phyloP scores from a whole-genome alignment of 1,140 invertebrate species.

The Pseudomyrmex pallidus region DNA sequence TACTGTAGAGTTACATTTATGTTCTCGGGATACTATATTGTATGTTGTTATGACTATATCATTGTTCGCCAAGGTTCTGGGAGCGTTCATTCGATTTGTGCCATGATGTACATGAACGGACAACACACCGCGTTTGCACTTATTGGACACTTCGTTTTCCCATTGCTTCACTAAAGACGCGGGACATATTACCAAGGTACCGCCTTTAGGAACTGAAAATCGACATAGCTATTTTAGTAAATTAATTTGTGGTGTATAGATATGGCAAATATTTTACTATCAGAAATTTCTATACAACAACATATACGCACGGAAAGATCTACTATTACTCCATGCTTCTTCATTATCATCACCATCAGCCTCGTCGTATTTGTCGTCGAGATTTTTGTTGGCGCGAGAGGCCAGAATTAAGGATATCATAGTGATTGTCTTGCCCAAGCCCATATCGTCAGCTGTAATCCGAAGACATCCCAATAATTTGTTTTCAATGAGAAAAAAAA shows the following conservation, averaged over 20 bases:
- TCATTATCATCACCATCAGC: constrained; percentile 68
- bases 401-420: constrained; percentile 91
- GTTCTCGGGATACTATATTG: constrained; percentile 87
- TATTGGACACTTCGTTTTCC: constrained; percentile 91
- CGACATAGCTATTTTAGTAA: constrained; percentile 6
- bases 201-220: constrained; percentile 83
- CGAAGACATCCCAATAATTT: constrained; percentile 58
- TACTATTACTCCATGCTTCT: constrained; percentile 70
- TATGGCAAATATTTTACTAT: background rate
- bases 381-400: constrained; percentile 84
- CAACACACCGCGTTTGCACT: constrained; percentile 87
- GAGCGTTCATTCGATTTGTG: constrained; percentile 88
- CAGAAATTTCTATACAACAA: background rate
- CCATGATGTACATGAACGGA: constrained; percentile 93
- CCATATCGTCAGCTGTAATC: constrained; percentile 96
- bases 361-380: constrained; percentile 54
- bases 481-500: constrained; percentile 50
- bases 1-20: constrained; percentile 72
- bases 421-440: constrained; percentile 96
- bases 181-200: constrained; percentile 95
- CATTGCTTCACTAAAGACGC: constrained; percentile 94
- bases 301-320: constrained; percentile 77
- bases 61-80: constrained; percentile 87
- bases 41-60: constrained; percentile 94
- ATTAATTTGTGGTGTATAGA: constrained; percentile 5